These are phyloP conservation scores for Spisula subtruncata DNA, from an alignment of 2,888 invertebrate species.

Conservation along the genomic window DNA sequence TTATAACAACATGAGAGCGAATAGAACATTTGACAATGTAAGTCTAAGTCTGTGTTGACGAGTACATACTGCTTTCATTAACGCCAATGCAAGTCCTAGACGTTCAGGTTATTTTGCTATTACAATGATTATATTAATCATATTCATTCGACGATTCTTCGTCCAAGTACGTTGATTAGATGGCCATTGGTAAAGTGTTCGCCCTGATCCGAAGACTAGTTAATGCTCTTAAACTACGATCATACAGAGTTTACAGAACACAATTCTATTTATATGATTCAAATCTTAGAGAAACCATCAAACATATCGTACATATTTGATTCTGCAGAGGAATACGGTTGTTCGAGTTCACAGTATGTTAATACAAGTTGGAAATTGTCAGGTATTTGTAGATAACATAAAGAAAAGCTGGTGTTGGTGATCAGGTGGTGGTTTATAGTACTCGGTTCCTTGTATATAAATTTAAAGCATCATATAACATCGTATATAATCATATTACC, in stretches of 20 bases:
- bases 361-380: slow-evolving; percentile 50
- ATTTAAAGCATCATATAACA: not conserved
- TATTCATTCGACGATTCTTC: not conserved
- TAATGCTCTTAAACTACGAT: not conserved
- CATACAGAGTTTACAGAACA: too few relatives aligned
- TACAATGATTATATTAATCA: not conserved
- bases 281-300: too few relatives aligned
- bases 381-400: slow-evolving; percentile 42
- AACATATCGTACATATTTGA: not conserved
- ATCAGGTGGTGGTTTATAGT: not conserved
- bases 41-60: too few relatives aligned
- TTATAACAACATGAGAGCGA: too few relatives aligned
- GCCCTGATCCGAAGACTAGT: not conserved
- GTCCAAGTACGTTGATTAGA: too few relatives aligned
- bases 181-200: too few relatives aligned
- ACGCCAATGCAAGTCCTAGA: too few relatives aligned
- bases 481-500: too few relatives aligned
- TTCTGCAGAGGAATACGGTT: slow-evolving; percentile 52
- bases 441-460: not conserved
- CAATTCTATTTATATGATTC: too few relatives aligned
- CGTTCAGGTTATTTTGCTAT: too few relatives aligned
- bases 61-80: too few relatives aligned
- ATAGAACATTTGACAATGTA: too few relatives aligned
- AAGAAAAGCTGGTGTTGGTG: not conserved
- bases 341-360: slow-evolving; percentile 50